Evolutionary conservation across 2,888 invertebrate species (phyloP).

Genomic region (Steinernema hermaphroditum): DNA sequence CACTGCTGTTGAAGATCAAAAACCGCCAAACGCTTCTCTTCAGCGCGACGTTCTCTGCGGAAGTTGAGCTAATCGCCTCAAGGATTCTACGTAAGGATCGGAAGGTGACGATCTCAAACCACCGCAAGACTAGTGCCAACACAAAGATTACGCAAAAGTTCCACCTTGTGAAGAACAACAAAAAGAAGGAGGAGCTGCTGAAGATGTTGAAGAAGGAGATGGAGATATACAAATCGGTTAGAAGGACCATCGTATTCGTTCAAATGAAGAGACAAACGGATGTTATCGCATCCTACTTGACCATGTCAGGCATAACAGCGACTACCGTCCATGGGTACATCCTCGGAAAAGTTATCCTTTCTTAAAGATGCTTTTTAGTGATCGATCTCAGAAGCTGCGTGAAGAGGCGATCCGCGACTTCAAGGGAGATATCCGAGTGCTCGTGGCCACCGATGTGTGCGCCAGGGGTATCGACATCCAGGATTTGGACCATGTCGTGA

Average conservation of each 20-base stretch:
- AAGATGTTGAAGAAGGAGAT: slow-evolving; percentile 32
- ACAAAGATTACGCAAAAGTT: slow-evolving; percentile 43
- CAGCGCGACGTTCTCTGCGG: slow-evolving; percentile 35
- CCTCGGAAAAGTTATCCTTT: background rate
- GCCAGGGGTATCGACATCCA: slow-evolving; percentile 84
- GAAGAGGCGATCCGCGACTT: slow-evolving; percentile 79
- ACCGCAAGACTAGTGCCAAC: slow-evolving; percentile 37
- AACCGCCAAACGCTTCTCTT: slow-evolving; percentile 33
- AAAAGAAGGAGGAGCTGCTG: slow-evolving; percentile 33
- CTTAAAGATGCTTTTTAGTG: slow-evolving; percentile 66
- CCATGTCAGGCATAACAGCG: slow-evolving; percentile 32
- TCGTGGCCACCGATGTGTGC: slow-evolving; percentile 92
- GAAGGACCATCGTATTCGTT: slow-evolving; percentile 43
- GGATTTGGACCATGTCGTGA: slow-evolving; percentile 71
- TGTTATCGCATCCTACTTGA: slow-evolving; percentile 35
- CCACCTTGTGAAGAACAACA: background rate
- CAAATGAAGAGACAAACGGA: slow-evolving; percentile 41
- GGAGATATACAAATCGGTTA: background rate
- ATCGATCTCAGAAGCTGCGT: slow-evolving; percentile 75
- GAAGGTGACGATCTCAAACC: slow-evolving; percentile 35
- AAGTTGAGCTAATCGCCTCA: slow-evolving; percentile 39
- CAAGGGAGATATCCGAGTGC: slow-evolving; percentile 71
- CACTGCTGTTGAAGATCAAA: background rate
- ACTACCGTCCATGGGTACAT: slow-evolving; percentile 43
- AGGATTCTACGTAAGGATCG: slow-evolving; percentile 63